Percentiles rank a stretch among this genome's conserved stretches.
Conservation (phyloP, 2,113 vertebrate genomes). For the Gymnogyps californianus region DNA sequence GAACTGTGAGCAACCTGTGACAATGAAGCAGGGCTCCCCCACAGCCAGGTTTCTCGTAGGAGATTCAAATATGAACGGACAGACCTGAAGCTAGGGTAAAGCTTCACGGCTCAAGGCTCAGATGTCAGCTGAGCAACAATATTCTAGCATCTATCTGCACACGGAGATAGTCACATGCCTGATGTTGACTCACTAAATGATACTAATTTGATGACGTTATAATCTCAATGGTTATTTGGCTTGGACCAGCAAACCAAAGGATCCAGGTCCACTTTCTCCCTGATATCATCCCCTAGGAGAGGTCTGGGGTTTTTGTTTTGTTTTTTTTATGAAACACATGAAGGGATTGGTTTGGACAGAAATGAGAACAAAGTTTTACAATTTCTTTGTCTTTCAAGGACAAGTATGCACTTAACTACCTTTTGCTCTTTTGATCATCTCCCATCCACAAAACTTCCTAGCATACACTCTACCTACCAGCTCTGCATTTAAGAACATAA, state of each 20-base stretch:
- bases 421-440: background rate
- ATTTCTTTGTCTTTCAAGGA: background rate
- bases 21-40: background rate
- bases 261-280: background rate
- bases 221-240: background rate
- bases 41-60: background rate
- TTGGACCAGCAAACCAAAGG: background rate
- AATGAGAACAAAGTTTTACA: background rate
- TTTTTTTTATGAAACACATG: background rate
- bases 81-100: background rate
- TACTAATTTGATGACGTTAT: background rate
- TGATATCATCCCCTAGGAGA: background rate
- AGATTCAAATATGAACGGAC: background rate
- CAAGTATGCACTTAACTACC: background rate
- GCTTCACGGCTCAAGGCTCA: background rate
- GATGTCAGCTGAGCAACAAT: background rate
- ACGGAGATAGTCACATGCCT: background rate
- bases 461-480: background rate
- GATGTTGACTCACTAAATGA: background rate
- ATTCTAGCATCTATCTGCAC: background rate
- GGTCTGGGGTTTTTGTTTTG: background rate
- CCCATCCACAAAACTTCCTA: background rate
- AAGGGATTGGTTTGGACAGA: background rate
- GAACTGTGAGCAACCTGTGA: background rate
- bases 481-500: background rate